phyloP scores from a whole-genome alignment of 2,888 invertebrate species.

The Loripinus fragilis region DNA sequence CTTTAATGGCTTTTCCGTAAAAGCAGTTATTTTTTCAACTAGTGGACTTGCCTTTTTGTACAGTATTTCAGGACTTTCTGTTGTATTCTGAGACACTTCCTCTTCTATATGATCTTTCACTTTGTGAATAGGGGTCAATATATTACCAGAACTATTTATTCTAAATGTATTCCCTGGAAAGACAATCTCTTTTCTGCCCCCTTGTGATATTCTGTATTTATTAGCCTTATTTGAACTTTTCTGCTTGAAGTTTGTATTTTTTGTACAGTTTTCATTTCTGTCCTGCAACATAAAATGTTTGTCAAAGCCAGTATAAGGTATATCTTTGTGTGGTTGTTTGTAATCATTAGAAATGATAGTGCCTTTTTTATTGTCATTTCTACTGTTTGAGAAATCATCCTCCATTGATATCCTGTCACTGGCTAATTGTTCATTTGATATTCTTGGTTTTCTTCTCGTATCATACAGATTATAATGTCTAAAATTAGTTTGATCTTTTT shows the following conservation, averaged over 20 bases:
- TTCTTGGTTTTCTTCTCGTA: not conserved
- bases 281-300: too few species aligned
- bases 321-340: not conserved
- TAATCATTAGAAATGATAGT: not conserved
- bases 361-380: too few species aligned
- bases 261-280: too few species aligned
- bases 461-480: not conserved
- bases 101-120: not conserved
- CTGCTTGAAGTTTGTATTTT: too few species aligned
- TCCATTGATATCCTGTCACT: too few species aligned
- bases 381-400: too few species aligned
- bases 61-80: constrained; percentile 43
- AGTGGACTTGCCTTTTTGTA: constrained; percentile 25
- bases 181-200: too few species aligned
- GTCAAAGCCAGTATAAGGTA: too few species aligned
- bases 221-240: too few species aligned
- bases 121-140: constrained; percentile 6
- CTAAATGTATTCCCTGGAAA: too few species aligned
- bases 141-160: not conserved
- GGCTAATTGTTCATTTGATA: not conserved
- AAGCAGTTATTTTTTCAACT: not conserved
- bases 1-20: not conserved
- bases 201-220: too few species aligned
- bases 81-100: not conserved
- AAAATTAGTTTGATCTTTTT: not conserved